Conservation (phyloP, 2,888 invertebrate species). For the Hirtodrosophila trivittata region DNA sequence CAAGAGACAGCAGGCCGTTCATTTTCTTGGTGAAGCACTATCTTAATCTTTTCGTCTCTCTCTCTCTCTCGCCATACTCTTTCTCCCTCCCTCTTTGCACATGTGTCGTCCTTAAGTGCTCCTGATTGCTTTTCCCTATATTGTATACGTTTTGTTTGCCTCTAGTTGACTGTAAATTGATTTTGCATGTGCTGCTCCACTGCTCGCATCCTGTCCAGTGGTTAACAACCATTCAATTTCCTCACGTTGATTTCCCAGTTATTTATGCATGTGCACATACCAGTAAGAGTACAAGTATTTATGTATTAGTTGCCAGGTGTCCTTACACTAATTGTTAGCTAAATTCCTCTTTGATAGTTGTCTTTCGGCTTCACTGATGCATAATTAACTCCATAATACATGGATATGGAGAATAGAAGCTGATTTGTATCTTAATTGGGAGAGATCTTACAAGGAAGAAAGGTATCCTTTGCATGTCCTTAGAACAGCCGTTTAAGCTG, state of each 20-base stretch:
- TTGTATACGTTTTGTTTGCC: constrained; percentile 54
- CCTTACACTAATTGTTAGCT: neutral
- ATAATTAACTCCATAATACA: no score
- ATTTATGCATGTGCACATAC: constrained; percentile 1
- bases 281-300: neutral
- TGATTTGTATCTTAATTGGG: no score
- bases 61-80: neutral
- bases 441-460: no score
- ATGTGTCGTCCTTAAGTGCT: constrained; percentile 49
- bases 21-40: constrained; percentile 40
- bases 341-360: no score
- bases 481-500: no score
- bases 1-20: constrained; percentile 49
- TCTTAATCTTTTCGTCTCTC: constrained; percentile 34
- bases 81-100: neutral
- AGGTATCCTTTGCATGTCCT: no score
- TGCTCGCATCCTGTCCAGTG: constrained; percentile 1
- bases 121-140: constrained; percentile 60
- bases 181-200: constrained; percentile 35
- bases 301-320: neutral
- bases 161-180: constrained; percentile 50
- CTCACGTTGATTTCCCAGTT: constrained; percentile 2
- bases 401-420: no score
- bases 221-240: constrained; percentile 1
- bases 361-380: no score